A percentile compares a stretch with the other conserved stretches of the same genome.
Evolutionary conservation across 2,888 invertebrate species (phyloP).

Genomic region (Agonopterix heracliana): DNA sequence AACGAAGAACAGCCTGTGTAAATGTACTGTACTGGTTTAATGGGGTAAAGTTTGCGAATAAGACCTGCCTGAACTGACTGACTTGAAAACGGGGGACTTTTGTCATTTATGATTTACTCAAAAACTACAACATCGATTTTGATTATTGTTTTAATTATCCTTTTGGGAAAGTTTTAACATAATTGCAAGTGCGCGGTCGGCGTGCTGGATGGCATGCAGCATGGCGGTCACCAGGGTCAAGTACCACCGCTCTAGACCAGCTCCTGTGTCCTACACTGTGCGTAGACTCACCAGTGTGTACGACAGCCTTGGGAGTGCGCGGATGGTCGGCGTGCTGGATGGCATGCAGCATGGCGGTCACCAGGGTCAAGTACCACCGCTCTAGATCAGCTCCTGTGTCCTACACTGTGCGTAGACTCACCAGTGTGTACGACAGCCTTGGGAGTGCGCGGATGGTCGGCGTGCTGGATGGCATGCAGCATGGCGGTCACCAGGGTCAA

Average conservation of each 20-base stretch:
- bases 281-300: constrained; percentile 65
- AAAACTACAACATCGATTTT: too few species aligned
- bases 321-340: constrained; percentile 89
- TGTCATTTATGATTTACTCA: too few species aligned
- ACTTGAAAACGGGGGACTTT: too few species aligned
- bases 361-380: too few species aligned
- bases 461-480: constrained; percentile 86
- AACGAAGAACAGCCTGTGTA: too few species aligned
- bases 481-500: constrained; percentile 86
- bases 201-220: constrained; percentile 86
- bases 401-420: not conserved
- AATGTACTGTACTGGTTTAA: too few species aligned
- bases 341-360: constrained; percentile 88
- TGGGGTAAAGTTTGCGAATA: too few species aligned
- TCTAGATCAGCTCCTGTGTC: constrained; percentile 82
- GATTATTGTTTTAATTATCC: too few species aligned
- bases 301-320: constrained; percentile 94
- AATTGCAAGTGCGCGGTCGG: constrained; percentile 95
- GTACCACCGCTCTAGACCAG: constrained; percentile 52
- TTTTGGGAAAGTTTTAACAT: too few species aligned
- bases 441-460: constrained; percentile 95
- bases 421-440: constrained; percentile 86
- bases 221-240: too few species aligned
- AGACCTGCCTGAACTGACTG: too few species aligned
- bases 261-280: too few species aligned